phyloP scores from a whole-genome alignment of 2,888 invertebrate genomes.

The Amblyjoppa proteus region DNA sequence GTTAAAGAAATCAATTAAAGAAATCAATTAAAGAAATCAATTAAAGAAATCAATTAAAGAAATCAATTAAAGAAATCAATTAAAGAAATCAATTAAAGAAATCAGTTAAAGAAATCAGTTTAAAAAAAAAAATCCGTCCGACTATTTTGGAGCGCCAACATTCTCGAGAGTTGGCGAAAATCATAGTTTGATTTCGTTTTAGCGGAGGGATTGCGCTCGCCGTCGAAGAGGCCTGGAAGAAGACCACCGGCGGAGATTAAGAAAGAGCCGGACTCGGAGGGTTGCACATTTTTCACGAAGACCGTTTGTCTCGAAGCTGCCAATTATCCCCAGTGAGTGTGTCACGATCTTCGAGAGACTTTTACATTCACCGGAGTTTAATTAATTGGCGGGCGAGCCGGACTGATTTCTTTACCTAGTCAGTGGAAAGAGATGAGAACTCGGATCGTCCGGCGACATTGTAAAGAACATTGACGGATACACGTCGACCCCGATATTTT shows the following conservation, averaged over 20 bases:
- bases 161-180: background rate
- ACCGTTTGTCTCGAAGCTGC: slow-evolving; percentile 90
- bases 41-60: too few relatives aligned
- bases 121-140: background rate
- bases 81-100: too few relatives aligned
- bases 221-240: slow-evolving; percentile 77
- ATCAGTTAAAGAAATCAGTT: too few relatives aligned
- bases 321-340: slow-evolving; percentile 92
- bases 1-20: too few relatives aligned
- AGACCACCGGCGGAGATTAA: slow-evolving; percentile 77
- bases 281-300: slow-evolving; percentile 90
- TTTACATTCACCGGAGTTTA: background rate
- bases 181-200: slow-evolving; percentile 14
- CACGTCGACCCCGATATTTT: slow-evolving; percentile 26
- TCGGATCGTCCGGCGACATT: background rate
- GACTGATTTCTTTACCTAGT: slow-evolving; percentile 7
- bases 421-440: background rate
- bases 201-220: slow-evolving; percentile 80
- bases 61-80: too few relatives aligned
- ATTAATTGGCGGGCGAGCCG: slow-evolving; percentile 1
- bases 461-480: background rate
- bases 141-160: background rate
- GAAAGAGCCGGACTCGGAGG: slow-evolving; percentile 80
- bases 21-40: too few relatives aligned
- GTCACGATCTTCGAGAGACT: slow-evolving; percentile 3